phyloP scores from a whole-genome alignment of 2,797 vertebrate species.

The Eurystomus glaucurus region DNA sequence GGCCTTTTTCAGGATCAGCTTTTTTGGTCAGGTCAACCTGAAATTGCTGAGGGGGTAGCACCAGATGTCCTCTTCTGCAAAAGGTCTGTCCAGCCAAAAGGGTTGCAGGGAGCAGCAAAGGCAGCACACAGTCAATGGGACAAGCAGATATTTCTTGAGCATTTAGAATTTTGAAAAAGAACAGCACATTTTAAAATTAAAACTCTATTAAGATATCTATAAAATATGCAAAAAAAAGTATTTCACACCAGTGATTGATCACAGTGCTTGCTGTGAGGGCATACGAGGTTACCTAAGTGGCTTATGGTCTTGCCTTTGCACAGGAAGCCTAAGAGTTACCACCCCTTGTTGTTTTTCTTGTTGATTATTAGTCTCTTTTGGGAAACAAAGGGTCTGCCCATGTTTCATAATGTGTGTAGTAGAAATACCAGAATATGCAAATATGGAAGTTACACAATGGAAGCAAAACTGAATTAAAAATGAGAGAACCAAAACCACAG shows the following conservation, averaged over 20 bases:
- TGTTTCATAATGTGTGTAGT: not conserved
- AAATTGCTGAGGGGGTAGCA: rapidly evolving
- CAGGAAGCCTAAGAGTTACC: not conserved
- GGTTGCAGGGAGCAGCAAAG: not conserved
- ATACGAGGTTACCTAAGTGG: not conserved
- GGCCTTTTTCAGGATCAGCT: not conserved
- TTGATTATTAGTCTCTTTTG: not conserved
- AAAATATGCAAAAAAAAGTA: not conserved
- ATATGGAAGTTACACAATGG: conserved; percentile 29
- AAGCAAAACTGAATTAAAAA: conserved; percentile 21
- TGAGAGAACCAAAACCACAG: conserved; percentile 28
- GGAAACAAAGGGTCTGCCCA: not conserved
- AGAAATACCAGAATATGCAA: conserved; percentile 10
- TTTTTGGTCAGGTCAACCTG: not conserved
- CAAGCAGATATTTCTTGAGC: not conserved
- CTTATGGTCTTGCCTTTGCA: not conserved
- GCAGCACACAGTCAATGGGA: not conserved
- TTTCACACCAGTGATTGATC: not conserved
- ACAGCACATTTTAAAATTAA: not conserved
- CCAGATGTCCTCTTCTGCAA: not conserved
- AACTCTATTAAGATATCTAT: not conserved
- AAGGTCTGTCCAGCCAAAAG: not conserved
- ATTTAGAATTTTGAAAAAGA: not conserved
- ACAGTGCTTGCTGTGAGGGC: not conserved
- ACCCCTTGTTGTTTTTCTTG: not conserved